Percentiles rank a stretch among this genome's conserved stretches.
Conservation (phyloP, 2,113 vertebrate genomes). For the Micromys minutus region DNA sequence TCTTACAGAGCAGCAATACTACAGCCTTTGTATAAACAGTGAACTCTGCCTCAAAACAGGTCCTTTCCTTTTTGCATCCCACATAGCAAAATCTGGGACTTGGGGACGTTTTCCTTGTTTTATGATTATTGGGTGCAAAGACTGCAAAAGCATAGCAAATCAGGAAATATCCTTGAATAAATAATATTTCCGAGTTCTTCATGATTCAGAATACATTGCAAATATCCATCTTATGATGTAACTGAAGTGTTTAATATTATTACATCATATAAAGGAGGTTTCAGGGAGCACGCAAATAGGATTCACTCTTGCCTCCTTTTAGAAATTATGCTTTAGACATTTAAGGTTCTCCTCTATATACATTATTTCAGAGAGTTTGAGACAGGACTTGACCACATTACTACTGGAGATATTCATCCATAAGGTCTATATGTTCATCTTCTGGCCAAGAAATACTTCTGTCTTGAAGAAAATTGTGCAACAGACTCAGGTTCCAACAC, state of each 20-base stretch:
- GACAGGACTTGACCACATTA: not conserved
- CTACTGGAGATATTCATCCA: not conserved
- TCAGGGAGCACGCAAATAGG: not conserved
- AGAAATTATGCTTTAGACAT: not conserved
- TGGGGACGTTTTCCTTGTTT: not conserved
- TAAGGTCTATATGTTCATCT: not conserved
- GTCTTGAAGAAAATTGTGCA: not conserved
- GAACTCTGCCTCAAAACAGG: not conserved
- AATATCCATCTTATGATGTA: not conserved
- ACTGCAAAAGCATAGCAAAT: not conserved
- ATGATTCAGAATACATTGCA: not conserved
- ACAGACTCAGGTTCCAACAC: not conserved
- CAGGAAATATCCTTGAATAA: slow-evolving; percentile 41
- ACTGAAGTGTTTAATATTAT: slow-evolving; percentile 1
- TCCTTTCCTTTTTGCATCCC: not conserved
- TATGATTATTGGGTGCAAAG: not conserved
- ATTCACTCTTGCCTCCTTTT: not conserved
- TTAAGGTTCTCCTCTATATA: not conserved
- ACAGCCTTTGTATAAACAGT: not conserved
- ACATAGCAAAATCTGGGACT: not conserved
- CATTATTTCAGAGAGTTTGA: not conserved
- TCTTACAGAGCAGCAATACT: not conserved
- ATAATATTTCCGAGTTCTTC: not conserved
- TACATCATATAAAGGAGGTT: not conserved
- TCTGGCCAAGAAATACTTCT: not conserved